Evolutionary conservation across 2,888 invertebrate species (phyloP), one percentile per base, ranked within the genome.

Genomic region (Frankliniella fusca): DNA sequence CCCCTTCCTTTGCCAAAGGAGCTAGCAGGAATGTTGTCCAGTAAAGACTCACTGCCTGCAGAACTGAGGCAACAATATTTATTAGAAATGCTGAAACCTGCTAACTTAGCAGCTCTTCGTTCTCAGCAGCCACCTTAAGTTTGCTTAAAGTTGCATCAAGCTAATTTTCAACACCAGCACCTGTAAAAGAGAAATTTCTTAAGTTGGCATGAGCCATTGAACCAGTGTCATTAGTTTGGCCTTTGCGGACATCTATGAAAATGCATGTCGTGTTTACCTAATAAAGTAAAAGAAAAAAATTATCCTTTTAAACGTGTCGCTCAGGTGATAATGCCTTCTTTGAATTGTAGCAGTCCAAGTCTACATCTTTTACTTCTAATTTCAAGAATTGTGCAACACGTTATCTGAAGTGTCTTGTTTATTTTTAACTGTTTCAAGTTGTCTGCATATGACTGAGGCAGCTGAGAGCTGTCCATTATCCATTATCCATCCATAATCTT

Each of bases 71-170:
- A 76, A 27, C 70, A 76, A 27, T 76, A 76, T 76, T 23, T 76
- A 76, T 27, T 76, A 76, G 70, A 76, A 76, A 76, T 76, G 70
- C 27, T 76, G 27, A 76, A 76, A 27, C 70, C 70, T 76, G 27
- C 54, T 54, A 54, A 54, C 15, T 54, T 54, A 54, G 54, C 54
- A 20, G 54, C 70, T 27, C 27, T 76, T 27, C 70, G 70, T 76
- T 76, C 70, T 1, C 70, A 76, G 70, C 70, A 76, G 27, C 70
- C 70, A 23, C 70, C 70, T 76, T 76, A 27, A 76, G 70, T 27
- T 27, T 27, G 70, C 12, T 76, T 23, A 12, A 23, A 76, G 70
- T 76, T 27, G 27, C 27, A 76, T 27, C 70, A 76, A 12, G 70
- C 23, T 10, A 27, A 76, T 76, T 12, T 76, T 54, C 54, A 15